phyloP scores from a whole-genome alignment of 2,888 invertebrate species.

The Invenusta paracnida region DNA sequence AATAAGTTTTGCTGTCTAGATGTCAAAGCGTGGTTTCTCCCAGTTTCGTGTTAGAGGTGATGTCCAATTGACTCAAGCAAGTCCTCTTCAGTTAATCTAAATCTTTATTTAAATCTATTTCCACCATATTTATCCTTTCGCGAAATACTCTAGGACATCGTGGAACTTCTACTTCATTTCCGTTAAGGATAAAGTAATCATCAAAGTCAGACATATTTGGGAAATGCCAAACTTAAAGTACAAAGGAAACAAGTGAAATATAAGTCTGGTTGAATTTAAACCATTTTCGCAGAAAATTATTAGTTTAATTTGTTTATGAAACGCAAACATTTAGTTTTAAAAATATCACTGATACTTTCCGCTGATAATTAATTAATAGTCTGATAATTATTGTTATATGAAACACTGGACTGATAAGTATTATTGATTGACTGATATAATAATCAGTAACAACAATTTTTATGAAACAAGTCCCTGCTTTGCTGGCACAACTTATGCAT shows the following conservation, averaged over 20 bases:
- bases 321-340: not conserved
- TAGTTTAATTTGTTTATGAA: not conserved
- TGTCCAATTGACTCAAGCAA: not conserved
- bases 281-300: not conserved
- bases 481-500: too few species aligned
- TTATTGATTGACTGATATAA: too few species aligned
- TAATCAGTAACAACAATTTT: too few species aligned
- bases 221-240: too few species aligned
- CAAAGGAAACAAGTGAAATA: not conserved
- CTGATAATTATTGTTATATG: not conserved
- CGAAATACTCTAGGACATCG: not conserved
- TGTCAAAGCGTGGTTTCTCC: not conserved
- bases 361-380: not conserved
- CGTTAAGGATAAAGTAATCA: not conserved
- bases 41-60: not conserved
- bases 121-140: not conserved
- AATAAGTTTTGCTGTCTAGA: not conserved
- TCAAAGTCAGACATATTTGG: not conserved
- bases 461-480: not conserved
- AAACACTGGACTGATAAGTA: not conserved
- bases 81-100: not conserved
- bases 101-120: not conserved
- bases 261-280: not conserved
- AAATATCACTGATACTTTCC: not conserved
- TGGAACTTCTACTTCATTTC: not conserved